phyloP scores from a whole-genome alignment of 2,797 vertebrate species.

The Scyliorhinus canicula region DNA sequence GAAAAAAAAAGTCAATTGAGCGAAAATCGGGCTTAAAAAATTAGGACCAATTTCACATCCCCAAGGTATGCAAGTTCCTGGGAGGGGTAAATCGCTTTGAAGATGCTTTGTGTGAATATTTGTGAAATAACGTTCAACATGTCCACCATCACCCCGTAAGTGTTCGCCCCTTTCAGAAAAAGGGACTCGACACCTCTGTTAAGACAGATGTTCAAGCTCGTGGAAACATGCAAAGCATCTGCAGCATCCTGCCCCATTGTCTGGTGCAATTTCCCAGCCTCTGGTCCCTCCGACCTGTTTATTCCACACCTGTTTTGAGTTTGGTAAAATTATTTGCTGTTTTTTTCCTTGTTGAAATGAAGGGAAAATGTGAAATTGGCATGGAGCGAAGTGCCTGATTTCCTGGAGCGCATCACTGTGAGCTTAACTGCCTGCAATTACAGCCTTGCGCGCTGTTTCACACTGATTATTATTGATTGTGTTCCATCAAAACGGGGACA shows the following conservation, averaged over 20 bases:
- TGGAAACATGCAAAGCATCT: neutral
- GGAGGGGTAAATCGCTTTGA: neutral
- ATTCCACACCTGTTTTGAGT: neutral
- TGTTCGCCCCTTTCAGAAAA: neutral
- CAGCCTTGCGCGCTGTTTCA: neutral
- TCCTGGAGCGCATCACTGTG: neutral
- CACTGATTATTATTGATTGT: neutral
- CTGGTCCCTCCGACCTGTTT: neutral
- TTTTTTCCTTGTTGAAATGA: neutral
- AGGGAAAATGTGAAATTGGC: neutral
- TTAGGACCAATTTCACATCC: too few species aligned
- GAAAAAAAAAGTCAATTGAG: neutral
- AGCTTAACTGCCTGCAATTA: neutral
- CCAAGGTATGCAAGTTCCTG: neutral
- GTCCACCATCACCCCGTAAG: neutral
- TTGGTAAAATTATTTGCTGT: neutral
- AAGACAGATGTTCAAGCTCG: neutral
- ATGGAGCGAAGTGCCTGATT: neutral
- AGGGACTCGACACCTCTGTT: neutral
- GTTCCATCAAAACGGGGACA: neutral
- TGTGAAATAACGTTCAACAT: neutral
- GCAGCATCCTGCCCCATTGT: neutral
- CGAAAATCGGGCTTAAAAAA: neutral
- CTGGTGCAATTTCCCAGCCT: neutral
- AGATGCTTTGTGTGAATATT: neutral